These are phyloP conservation scores for Epizoanthus illoricatus DNA, from an alignment of 92 coral and sea anemone genomes.

Conservation along the genomic window DNA sequence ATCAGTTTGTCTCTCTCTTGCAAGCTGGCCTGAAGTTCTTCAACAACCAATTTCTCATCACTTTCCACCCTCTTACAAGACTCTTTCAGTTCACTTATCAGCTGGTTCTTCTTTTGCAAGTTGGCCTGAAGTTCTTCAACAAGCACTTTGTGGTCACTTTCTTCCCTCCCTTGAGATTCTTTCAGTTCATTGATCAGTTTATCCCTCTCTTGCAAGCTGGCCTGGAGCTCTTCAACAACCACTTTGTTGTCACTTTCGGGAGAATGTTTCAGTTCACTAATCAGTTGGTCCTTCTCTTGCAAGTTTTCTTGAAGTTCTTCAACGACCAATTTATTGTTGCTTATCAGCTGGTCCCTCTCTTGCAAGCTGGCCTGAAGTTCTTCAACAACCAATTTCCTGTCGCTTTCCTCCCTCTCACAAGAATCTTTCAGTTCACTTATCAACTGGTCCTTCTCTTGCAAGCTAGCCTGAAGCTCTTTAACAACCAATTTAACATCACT, in stretches of 20 bases:
- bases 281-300: constrained; percentile 65
- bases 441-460: constrained; percentile 62
- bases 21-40: constrained; percentile 26
- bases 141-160: constrained; percentile 55
- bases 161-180: constrained; percentile 1
- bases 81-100: constrained; percentile 38
- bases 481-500: constrained; percentile 56
- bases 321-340: constrained; percentile 9
- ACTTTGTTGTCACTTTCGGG: constrained; percentile 51
- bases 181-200: constrained; percentile 23
- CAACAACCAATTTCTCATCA: constrained; percentile 51
- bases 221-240: constrained; percentile 46
- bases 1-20: constrained; percentile 24
- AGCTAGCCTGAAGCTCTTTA: constrained; percentile 62
- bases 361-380: constrained; percentile 56
- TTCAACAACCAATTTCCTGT: constrained; percentile 40
- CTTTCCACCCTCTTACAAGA: no score
- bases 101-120: constrained; percentile 67
- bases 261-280: constrained; percentile 37
- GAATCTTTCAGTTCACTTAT: no score
- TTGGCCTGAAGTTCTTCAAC: constrained; percentile 69
- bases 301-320: constrained; percentile 52
- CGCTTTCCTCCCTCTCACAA: no score
- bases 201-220: constrained; percentile 13
- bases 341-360: constrained; percentile 19